Evolutionary conservation across 2,113 vertebrate species (phyloP), one percentile per base, ranked within the genome.

Genomic region (Lepisosteus osseus): DNA sequence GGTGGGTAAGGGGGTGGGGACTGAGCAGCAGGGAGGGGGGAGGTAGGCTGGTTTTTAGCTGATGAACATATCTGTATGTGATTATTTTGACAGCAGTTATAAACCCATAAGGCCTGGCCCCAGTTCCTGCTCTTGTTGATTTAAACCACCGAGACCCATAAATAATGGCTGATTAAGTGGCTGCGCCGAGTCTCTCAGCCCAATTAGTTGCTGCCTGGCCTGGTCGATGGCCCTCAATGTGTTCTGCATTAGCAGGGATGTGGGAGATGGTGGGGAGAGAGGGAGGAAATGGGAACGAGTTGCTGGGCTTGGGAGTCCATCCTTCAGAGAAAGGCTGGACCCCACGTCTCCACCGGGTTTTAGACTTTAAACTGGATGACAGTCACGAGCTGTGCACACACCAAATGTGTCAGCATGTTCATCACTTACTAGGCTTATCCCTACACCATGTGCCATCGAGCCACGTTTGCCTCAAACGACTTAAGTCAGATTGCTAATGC

Each of bases 21-120:
- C 15, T 17, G 15, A 17, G 15, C 15, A 17, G 15, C 15, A 17
- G 15, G 15, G 15, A 17, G 15, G 62, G 12, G 61, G 64, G 13
- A 5, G 41, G 65, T 66, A 62, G 57, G 72, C 77, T 71, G 79
- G 78, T 73, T 79, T 73, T 74, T 78, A 59, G 72, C 70, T 74
- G 84, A 83, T 84, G 65, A 80, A 80, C 84, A 82, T 86, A 86
- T 86, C 81, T 86, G 81, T 74, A 76, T 64, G 77, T 79, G 86
- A 86, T 88, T 87, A 85, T 89, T 86, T 87, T 79, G 82, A 85
- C 82, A 87, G 84, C 77, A 82, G 81, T 88, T 86, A 78, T 82
- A 84, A 85, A 86, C 74, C 84, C 84, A 83, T 83, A 73, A 85
- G 81, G 82, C 67, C 79, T 66, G 83, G 79, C 72, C 74, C 77